A percentile compares a stretch with the other conserved stretches of the same genome.
Evolutionary conservation across 2,113 vertebrate genomes (phyloP).

Genomic region (Illadopsis cleaveri): DNA sequence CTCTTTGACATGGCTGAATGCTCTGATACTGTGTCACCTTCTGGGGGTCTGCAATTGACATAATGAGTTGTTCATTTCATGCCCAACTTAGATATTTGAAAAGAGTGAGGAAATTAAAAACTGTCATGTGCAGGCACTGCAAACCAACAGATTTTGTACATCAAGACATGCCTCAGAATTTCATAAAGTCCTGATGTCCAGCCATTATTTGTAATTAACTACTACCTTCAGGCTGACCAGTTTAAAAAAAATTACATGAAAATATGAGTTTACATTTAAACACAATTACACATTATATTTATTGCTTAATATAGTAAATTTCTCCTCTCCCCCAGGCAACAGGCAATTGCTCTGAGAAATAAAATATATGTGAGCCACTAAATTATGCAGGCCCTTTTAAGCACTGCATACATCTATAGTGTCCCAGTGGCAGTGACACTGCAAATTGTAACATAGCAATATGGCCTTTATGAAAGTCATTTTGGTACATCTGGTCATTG

Average conservation of each 20-base stretch:
- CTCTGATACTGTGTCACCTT: background rate
- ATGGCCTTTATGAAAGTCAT: background rate
- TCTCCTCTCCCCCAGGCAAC: background rate
- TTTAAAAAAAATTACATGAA: background rate
- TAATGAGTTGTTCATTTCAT: constrained; percentile 12
- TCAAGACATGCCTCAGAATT: background rate
- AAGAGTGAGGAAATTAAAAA: background rate
- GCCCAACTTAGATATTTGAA: background rate
- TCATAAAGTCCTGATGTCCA: constrained; percentile 13
- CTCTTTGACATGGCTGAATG: background rate
- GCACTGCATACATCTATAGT: background rate
- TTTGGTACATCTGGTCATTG: background rate
- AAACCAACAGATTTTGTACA: background rate
- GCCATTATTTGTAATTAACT: background rate
- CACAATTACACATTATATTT: background rate
- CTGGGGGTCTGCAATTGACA: background rate
- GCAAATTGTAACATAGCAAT: background rate
- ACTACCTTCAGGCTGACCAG: background rate
- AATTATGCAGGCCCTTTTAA: background rate
- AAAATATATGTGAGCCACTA: background rate
- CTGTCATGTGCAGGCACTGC: background rate
- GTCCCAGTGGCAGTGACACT: background rate
- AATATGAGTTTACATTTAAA: constrained; percentile 3
- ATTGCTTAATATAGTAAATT: constrained; percentile 2
- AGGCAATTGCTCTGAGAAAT: background rate